Evolutionary conservation across 1,140 invertebrate genomes (phyloP).

Genomic region (Halesus radiatus): DNA sequence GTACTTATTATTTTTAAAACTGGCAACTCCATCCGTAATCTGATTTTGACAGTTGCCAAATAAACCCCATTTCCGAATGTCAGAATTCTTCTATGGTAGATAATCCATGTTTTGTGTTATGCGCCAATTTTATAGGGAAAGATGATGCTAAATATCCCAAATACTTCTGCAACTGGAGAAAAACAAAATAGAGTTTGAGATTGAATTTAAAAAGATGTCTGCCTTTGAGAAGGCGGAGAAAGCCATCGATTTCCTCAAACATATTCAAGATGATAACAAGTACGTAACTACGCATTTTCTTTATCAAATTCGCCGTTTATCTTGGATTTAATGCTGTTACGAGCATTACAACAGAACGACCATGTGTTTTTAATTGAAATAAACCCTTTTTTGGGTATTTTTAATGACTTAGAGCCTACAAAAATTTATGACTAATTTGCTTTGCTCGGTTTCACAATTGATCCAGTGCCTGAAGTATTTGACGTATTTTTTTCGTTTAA

Average conservation of each 20-base stretch:
- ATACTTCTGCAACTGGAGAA: neutral
- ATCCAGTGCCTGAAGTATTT: no score
- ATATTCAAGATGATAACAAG: constrained; percentile 63
- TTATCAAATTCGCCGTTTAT: no score
- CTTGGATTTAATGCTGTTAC: no score
- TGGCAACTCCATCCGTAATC: neutral
- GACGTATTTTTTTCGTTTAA: no score
- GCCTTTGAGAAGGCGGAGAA: constrained; percentile 69
- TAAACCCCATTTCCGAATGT: constrained; percentile 14
- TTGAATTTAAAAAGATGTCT: constrained; percentile 60
- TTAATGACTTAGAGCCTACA: no score
- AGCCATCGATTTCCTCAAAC: constrained; percentile 66
- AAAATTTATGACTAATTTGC: no score
- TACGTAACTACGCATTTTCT: constrained; percentile 56
- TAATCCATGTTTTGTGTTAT: neutral
- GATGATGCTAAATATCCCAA: neutral
- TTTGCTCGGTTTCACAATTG: no score
- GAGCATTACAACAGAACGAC: no score
- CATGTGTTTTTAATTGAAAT: no score
- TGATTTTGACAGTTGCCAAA: constrained; percentile 8
- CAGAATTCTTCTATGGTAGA: constrained; percentile 22
- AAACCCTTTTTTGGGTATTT: no score
- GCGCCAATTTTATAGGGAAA: neutral
- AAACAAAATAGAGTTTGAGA: neutral
- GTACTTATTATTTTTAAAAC: neutral